These are phyloP conservation scores for Drosophila aff. DNA, from an alignment of 1,140 invertebrate species.

Conservation along the genomic window DNA sequence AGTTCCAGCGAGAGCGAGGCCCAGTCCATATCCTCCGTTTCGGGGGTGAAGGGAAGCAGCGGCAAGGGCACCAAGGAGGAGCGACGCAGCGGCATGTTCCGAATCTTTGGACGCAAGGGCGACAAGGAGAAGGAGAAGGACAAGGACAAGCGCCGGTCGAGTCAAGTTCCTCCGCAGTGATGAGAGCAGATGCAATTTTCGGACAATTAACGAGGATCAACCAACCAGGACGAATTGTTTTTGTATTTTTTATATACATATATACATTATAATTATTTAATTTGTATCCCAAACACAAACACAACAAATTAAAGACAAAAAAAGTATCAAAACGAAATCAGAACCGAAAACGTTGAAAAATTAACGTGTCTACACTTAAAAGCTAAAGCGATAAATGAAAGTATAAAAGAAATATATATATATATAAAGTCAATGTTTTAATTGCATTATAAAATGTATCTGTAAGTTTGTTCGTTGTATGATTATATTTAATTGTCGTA, in stretches of 20 bases:
- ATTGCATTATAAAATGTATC: slow-evolving; percentile 77
- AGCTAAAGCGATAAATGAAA: slow-evolving; percentile 46
- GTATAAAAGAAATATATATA: slow-evolving; percentile 65
- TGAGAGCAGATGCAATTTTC: slow-evolving; percentile 31
- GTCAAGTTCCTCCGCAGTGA: slow-evolving; percentile 80
- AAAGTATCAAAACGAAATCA: slow-evolving; percentile 19
- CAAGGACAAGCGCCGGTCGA: slow-evolving; percentile 78
- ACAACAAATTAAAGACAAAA: slow-evolving; percentile 33
- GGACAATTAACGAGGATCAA: slow-evolving; percentile 30
- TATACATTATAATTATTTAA: slow-evolving; percentile 65
- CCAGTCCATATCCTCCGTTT: slow-evolving; percentile 82
- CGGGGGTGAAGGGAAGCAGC: slow-evolving; percentile 80
- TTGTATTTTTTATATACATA: slow-evolving; percentile 79
- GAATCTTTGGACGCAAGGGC: slow-evolving; percentile 83
- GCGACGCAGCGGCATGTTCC: slow-evolving; percentile 83
- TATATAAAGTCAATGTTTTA: slow-evolving; percentile 82
- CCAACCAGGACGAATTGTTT: slow-evolving; percentile 60
- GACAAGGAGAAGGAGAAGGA: slow-evolving; percentile 83
- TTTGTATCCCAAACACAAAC: slow-evolving; percentile 39
- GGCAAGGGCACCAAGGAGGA: slow-evolving; percentile 81
- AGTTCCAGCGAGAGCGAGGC: slow-evolving; percentile 85
- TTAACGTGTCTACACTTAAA: slow-evolving; percentile 61
- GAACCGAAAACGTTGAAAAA: slow-evolving; percentile 28
- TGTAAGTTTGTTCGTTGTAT: slow-evolving; percentile 82
- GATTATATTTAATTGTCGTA: slow-evolving; percentile 80